These are phyloP conservation scores for Aleiodes alternator DNA, from an alignment of 2,888 invertebrate genomes.

Conservation along the genomic window DNA sequence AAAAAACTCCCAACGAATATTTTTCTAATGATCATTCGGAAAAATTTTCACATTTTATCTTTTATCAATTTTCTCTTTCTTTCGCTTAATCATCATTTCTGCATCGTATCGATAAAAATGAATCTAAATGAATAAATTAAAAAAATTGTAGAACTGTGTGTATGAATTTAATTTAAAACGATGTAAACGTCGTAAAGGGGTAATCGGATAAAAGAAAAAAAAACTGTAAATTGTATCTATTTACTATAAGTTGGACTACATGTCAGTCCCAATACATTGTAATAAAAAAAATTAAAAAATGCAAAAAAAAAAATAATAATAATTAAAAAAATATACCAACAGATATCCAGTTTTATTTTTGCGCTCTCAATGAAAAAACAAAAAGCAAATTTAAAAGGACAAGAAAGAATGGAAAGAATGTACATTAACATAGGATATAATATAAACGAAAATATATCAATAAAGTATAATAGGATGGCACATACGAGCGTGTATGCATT, in stretches of 20 bases:
- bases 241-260: slow-evolving; percentile 66
- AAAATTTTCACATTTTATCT: slow-evolving; percentile 41
- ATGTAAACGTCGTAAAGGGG: slow-evolving; percentile 49
- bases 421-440: slow-evolving; percentile 72
- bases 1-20: slow-evolving; percentile 56
- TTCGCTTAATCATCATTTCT: slow-evolving; percentile 33
- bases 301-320: slow-evolving; percentile 48
- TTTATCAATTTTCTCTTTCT: slow-evolving; percentile 47
- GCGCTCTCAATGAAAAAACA: slow-evolving; percentile 67
- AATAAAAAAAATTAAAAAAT: slow-evolving; percentile 60
- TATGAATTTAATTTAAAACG: slow-evolving; percentile 63
- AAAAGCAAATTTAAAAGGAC: slow-evolving; percentile 17
- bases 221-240: slow-evolving; percentile 73
- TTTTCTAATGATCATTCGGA: slow-evolving; percentile 60
- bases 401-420: slow-evolving; percentile 61
- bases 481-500: slow-evolving; percentile 63
- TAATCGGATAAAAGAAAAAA: slow-evolving; percentile 51
- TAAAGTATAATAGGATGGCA: slow-evolving; percentile 69
- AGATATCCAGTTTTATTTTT: slow-evolving; percentile 70
- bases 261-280: slow-evolving; percentile 60
- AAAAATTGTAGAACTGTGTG: slow-evolving; percentile 45
- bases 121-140: slow-evolving; percentile 20
- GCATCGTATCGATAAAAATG: slow-evolving; percentile 28
- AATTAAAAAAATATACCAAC: slow-evolving; percentile 22
- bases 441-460: slow-evolving; percentile 71